Evolutionary conservation across 2,113 vertebrate genomes (phyloP).

Genomic region (Strix uralensis): DNA sequence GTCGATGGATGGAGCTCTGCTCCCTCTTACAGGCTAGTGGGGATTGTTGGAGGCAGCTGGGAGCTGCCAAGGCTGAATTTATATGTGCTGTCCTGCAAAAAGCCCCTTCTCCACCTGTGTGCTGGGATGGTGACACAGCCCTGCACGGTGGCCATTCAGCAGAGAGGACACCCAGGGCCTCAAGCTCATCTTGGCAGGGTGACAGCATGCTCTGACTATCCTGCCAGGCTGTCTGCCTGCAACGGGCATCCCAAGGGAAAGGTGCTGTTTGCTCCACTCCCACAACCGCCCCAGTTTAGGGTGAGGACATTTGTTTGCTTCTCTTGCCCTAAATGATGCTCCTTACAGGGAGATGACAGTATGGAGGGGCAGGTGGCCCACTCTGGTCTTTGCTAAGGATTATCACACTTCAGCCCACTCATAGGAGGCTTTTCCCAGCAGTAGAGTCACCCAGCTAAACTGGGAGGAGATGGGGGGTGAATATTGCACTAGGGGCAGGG

Average conservation of each 20-base stretch:
- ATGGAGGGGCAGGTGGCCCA: background rate
- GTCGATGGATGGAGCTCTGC: accelerated
- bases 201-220: background rate
- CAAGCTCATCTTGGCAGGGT: accelerated
- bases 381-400: background rate
- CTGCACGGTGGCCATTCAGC: too few relatives aligned
- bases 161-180: background rate
- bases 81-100: background rate
- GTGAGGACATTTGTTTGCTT: background rate
- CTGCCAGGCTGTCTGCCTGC: background rate
- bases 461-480: background rate
- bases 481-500: too few relatives aligned
- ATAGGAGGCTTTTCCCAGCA: background rate
- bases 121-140: background rate
- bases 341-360: background rate
- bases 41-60: background rate
- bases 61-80: background rate
- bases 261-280: background rate
- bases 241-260: background rate
- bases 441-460: background rate
- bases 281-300: background rate
- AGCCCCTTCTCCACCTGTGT: background rate
- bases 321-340: too few relatives aligned
- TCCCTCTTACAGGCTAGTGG: background rate
- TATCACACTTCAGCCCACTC: background rate